Conservation (phyloP, 2,797 vertebrate genomes). For the Pseudomugil gertrudae region DNA sequence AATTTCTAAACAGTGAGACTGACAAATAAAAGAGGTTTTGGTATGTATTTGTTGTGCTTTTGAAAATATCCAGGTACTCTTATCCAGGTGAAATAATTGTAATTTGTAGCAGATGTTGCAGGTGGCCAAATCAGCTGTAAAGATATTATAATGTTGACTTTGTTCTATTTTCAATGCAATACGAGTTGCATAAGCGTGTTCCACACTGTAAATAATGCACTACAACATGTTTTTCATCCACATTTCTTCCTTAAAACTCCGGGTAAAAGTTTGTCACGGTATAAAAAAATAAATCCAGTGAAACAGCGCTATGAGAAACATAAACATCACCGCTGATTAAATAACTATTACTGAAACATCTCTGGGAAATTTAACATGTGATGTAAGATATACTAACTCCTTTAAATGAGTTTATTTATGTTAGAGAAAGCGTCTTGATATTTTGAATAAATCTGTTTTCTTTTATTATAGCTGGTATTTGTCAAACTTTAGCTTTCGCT, state of each 20-base stretch:
- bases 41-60: slow-evolving; percentile 73
- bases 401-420: slow-evolving; percentile 50
- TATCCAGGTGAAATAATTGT: slow-evolving; percentile 84
- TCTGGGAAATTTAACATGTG: slow-evolving; percentile 69
- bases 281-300: slow-evolving; percentile 34
- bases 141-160: slow-evolving; percentile 50
- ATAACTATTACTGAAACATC: slow-evolving; percentile 54
- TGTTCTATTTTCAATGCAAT: slow-evolving; percentile 70
- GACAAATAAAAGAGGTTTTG: slow-evolving; percentile 56
- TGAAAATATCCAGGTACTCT: slow-evolving; percentile 82
- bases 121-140: slow-evolving; percentile 75
- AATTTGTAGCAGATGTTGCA: slow-evolving; percentile 83
- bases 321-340: slow-evolving; percentile 29
- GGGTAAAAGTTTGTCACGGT: slow-evolving; percentile 39
- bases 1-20: slow-evolving; percentile 48
- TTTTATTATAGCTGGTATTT: slow-evolving; percentile 13
- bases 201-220: slow-evolving; percentile 65
- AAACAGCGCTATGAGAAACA: slow-evolving; percentile 40
- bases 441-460: slow-evolving; percentile 28
- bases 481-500: slow-evolving; percentile 16
- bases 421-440: slow-evolving; percentile 47
- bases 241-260: slow-evolving; percentile 29
- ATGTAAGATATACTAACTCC: slow-evolving; percentile 56
- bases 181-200: slow-evolving; percentile 57
- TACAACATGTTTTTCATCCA: slow-evolving; percentile 32